Evolutionary conservation across 2,797 vertebrate species (phyloP).

Genomic region (Myotis myotis): DNA sequence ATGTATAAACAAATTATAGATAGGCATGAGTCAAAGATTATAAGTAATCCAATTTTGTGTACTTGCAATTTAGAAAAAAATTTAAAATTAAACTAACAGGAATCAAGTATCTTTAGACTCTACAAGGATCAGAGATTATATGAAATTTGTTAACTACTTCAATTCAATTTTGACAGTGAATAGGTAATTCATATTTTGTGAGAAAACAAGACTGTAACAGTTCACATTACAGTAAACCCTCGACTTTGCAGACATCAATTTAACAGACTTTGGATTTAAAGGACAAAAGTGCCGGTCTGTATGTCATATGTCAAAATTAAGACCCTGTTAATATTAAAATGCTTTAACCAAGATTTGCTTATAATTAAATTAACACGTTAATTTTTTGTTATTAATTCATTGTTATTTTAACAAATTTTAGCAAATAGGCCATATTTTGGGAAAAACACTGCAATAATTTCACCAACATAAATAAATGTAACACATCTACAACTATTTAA

Average conservation of each 20-base stretch:
- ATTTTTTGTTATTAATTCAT: not conserved
- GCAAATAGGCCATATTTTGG: not conserved
- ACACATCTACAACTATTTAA: not conserved
- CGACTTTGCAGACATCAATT: not conserved
- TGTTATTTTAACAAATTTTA: not conserved
- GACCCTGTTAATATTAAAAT: not conserved
- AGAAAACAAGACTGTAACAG: not conserved
- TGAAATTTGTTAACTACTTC: not conserved
- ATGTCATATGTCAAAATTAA: not conserved
- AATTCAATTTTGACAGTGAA: conserved; percentile 28
- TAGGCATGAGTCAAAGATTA: not conserved
- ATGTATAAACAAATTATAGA: not conserved
- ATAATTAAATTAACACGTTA: not conserved
- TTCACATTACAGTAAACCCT: not conserved
- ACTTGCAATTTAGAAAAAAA: not conserved
- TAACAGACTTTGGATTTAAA: not conserved
- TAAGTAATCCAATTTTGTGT: not conserved
- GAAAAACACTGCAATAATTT: not conserved
- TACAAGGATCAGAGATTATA: not conserved
- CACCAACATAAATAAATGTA: not conserved
- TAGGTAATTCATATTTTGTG: not conserved
- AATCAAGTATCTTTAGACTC: not conserved
- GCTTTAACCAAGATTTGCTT: not conserved
- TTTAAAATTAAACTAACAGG: not conserved
- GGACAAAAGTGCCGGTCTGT: not conserved